Evolutionary conservation across 2,888 invertebrate genomes (phyloP), one percentile per base, ranked within the genome.

Genomic region (Heterodera filipjevi): DNA sequence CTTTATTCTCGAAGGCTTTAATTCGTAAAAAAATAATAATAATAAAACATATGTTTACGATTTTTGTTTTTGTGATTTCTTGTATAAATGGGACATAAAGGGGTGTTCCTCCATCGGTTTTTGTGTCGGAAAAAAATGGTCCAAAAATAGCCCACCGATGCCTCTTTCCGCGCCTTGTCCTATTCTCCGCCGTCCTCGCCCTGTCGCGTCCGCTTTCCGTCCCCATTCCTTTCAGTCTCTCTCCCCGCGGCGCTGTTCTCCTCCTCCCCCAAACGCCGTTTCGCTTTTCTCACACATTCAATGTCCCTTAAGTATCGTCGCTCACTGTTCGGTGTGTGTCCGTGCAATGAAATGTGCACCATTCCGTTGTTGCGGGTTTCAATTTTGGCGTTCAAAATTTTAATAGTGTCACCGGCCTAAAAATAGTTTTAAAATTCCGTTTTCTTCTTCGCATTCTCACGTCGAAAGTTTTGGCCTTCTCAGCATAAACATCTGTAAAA

Each of bases 1-100:
- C 81, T 87, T 87, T 76, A 82, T 89, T 3, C 79, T 83, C 66
- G 87, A 89, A 77, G 89, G 89, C 3, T 89, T 86, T 80, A 87
- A 87, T 76, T 81, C 84, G 32, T 87, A 72, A 83, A 76, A n/a
- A n/a, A 10, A n/a, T 27, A 59, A 59, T 10, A 44, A 5, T 6
- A 72, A 35, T 72, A 46, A n/a, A n/a, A n/a, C n/a, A n/a, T n/a
- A n/a, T n/a, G n/a, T n/a, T n/a, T n/a, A n/a, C n/a, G n/a, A n/a
- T n/a, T n/a, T n/a, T n/a, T n/a, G n/a, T n/a, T n/a, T n/a, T n/a
- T n/a, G n/a, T n/a, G n/a, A n/a, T n/a, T n/a, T n/a, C n/a, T n/a
- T n/a, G n/a, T n/a, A n/a, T n/a, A n/a, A n/a, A n/a, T n/a, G n/a
- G n/a, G n/a, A n/a, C n/a, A n/a, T n/a, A n/a, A n/a, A n/a, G n/a